Evolutionary conservation across 2,888 invertebrate species (phyloP).

Genomic region (Linyphia triangularis): DNA sequence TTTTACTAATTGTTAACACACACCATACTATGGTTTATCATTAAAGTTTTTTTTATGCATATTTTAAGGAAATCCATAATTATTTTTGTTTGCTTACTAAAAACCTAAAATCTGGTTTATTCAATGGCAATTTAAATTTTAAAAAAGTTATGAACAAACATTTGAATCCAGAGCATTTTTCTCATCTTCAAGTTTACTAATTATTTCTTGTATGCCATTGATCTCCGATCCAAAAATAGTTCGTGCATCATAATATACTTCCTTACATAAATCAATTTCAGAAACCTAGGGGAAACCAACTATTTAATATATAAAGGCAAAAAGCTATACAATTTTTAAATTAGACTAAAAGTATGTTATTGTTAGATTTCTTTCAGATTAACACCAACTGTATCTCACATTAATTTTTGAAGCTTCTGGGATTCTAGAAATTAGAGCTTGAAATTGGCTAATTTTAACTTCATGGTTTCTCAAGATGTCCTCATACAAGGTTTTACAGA

Average conservation of each 20-base stretch:
- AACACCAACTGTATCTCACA: too few relatives aligned
- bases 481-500: conserved; percentile 6
- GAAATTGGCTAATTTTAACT: not conserved
- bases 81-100: too few relatives aligned
- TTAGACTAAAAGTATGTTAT: not conserved
- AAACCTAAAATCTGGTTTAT: too few relatives aligned
- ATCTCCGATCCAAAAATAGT: not conserved
- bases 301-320: not conserved
- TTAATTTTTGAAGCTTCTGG: not conserved
- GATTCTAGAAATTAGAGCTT: not conserved
- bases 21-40: too few relatives aligned
- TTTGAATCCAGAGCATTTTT: not conserved
- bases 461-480: not conserved
- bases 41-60: too few relatives aligned
- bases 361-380: too few relatives aligned
- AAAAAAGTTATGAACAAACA: not conserved
- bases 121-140: not conserved
- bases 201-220: not conserved
- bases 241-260: not conserved
- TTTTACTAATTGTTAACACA: too few relatives aligned
- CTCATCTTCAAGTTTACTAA: not conserved
- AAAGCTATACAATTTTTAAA: not conserved
- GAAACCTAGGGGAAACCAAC: conserved; percentile 1
- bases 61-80: too few relatives aligned
- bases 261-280: not conserved